phyloP scores from a whole-genome alignment of 1,140 invertebrate species.

The Bicyclus anynana region DNA sequence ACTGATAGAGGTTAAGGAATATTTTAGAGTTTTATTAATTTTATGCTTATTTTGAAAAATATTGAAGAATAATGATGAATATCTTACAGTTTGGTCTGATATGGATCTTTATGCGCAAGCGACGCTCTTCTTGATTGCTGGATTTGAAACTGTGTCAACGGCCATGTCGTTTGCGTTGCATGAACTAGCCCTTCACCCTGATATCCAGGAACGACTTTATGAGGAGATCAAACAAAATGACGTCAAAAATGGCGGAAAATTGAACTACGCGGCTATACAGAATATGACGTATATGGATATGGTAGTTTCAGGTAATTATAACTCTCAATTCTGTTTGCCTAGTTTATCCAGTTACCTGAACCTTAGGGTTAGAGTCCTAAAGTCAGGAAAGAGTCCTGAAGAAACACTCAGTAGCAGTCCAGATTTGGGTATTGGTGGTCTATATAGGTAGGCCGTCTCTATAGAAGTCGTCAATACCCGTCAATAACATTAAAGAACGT shows the following conservation, averaged over 20 bases:
- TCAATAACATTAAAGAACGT: too few species aligned
- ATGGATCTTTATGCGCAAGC: slow-evolving; percentile 76
- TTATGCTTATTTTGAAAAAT: too few species aligned
- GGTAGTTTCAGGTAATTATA: neutral
- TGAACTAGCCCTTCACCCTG: slow-evolving; percentile 78
- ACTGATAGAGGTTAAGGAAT: slow-evolving; percentile 37
- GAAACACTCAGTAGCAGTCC: too few species aligned
- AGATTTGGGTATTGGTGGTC: too few species aligned
- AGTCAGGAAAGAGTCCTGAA: too few species aligned
- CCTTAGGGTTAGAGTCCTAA: too few species aligned
- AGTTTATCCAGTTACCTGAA: too few species aligned
- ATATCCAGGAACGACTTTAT: slow-evolving; percentile 78
- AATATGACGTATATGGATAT: slow-evolving; percentile 81
- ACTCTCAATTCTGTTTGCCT: too few species aligned
- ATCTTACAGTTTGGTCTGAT: slow-evolving; percentile 63
- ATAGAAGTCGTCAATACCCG: too few species aligned
- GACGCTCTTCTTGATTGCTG: slow-evolving; percentile 79
- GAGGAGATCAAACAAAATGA: slow-evolving; percentile 75
- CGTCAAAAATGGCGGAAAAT: slow-evolving; percentile 53
- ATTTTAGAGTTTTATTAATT: too few species aligned
- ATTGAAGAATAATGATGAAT: neutral
- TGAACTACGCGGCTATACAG: slow-evolving; percentile 74
- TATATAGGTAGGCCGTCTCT: too few species aligned
- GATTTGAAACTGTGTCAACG: slow-evolving; percentile 81
- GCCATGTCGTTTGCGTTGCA: slow-evolving; percentile 74